A percentile compares a stretch with the other conserved stretches of the same genome.
Evolutionary conservation across 2,797 vertebrate genomes (phyloP).

Genomic region (Tinamus major): DNA sequence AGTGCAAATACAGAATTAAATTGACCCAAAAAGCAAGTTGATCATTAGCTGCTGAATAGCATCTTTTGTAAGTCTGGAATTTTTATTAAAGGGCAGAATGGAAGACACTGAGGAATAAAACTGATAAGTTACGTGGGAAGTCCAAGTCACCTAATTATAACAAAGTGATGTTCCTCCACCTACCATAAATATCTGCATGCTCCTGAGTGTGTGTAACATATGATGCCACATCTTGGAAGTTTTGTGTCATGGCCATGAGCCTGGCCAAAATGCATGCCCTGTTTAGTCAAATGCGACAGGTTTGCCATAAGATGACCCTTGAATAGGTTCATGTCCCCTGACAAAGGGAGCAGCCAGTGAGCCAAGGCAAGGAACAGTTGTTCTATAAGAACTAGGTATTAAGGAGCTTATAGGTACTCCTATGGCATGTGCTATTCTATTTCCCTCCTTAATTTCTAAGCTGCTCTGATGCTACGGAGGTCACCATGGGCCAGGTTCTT

Average conservation of each 20-base stretch:
- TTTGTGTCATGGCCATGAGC: not conserved
- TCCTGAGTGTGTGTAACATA: not conserved
- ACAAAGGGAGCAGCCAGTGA: not conserved
- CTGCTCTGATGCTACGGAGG: conserved; percentile 48
- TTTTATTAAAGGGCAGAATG: not conserved
- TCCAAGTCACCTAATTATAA: not conserved
- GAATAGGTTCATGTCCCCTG: not conserved
- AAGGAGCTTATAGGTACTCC: conserved; percentile 46
- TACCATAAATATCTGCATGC: accelerated
- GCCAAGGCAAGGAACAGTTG: not conserved
- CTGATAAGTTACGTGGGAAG: not conserved
- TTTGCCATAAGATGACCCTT: not conserved
- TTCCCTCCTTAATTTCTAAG: conserved; percentile 59
- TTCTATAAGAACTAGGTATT: not conserved
- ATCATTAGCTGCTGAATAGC: not conserved
- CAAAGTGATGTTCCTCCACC: not conserved
- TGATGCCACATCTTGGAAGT: not conserved
- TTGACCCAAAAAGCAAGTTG: not conserved
- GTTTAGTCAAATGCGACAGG: not conserved
- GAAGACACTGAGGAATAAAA: not conserved
- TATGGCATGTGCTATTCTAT: conserved; percentile 19
- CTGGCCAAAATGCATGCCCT: not conserved
- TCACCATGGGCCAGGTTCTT: not conserved
- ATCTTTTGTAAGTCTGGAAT: accelerated
- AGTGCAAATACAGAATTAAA: not conserved